These are phyloP conservation scores for Saccostrea echinata DNA, from an alignment of 1,140 invertebrate species.

Conservation along the genomic window DNA sequence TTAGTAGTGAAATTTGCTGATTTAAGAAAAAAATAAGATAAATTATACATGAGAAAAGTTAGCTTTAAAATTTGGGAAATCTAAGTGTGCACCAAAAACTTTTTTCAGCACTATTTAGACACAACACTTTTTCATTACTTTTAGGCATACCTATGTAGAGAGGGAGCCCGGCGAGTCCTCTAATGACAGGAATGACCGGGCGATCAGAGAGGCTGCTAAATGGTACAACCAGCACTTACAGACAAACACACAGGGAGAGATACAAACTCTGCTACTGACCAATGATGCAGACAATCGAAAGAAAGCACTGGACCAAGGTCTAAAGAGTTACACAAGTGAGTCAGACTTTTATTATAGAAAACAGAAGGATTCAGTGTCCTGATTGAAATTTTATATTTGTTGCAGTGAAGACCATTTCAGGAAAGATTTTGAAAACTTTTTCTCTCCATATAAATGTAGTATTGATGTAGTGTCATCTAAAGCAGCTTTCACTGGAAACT, in stretches of 20 bases:
- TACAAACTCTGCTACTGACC: constrained; percentile 90
- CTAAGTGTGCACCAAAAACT: too few species aligned
- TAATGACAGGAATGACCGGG: constrained; percentile 96
- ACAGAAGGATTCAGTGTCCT: background rate
- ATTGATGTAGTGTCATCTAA: too few species aligned
- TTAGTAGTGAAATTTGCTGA: too few species aligned
- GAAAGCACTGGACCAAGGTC: constrained; percentile 86
- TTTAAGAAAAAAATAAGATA: too few species aligned
- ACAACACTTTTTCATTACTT: background rate
- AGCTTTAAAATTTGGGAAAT: too few species aligned
- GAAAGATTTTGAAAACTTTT: too few species aligned
- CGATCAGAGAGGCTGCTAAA: constrained; percentile 88
- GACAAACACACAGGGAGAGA: constrained; percentile 72
- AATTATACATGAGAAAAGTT: too few species aligned
- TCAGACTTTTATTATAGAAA: background rate
- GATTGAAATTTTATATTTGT: constrained; percentile 42
- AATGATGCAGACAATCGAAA: constrained; percentile 91
- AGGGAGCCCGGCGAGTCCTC: constrained; percentile 88
- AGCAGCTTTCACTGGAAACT: too few species aligned
- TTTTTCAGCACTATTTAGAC: too few species aligned
- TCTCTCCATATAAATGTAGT: too few species aligned
- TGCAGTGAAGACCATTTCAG: too few species aligned
- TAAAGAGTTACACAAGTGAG: constrained; percentile 86
- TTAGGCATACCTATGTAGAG: constrained; percentile 90
- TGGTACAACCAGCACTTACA: constrained; percentile 89